Conservation (phyloP, 2,888 invertebrate genomes). For the Drosophila putrida region DNA sequence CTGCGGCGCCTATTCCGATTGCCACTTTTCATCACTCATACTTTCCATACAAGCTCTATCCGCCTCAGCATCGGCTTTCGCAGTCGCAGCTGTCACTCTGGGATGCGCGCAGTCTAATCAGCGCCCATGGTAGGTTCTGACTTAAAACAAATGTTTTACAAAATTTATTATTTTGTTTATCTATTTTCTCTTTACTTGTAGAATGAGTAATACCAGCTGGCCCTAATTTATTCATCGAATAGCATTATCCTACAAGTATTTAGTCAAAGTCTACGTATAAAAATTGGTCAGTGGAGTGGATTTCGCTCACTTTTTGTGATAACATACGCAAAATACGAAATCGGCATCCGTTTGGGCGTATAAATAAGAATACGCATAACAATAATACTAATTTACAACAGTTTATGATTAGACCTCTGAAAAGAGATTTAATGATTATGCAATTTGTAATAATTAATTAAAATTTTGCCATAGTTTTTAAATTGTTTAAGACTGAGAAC, state of each 20-base stretch:
- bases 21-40: constrained; percentile 84
- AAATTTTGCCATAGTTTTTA: constrained; percentile 84
- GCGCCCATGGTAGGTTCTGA: constrained; percentile 80
- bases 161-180: neutral
- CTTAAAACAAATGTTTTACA: neutral
- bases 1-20: constrained; percentile 83
- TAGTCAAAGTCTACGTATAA: constrained; percentile 66
- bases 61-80: constrained; percentile 84
- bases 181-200: constrained; percentile 38
- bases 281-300: constrained; percentile 66
- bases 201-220: constrained; percentile 65
- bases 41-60: constrained; percentile 84
- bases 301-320: constrained; percentile 73
- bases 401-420: constrained; percentile 54
- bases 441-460: constrained; percentile 77
- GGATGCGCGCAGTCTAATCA: constrained; percentile 85
- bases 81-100: constrained; percentile 85
- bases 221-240: constrained; percentile 70
- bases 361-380: constrained; percentile 31
- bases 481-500: constrained; percentile 85
- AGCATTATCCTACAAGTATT: constrained; percentile 67
- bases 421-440: constrained; percentile 75
- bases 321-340: constrained; percentile 70
- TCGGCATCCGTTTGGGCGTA: constrained; percentile 56
- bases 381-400: constrained; percentile 54